Conservation (phyloP, 2,113 vertebrate genomes). For the Anser brachyrhynchus region DNA sequence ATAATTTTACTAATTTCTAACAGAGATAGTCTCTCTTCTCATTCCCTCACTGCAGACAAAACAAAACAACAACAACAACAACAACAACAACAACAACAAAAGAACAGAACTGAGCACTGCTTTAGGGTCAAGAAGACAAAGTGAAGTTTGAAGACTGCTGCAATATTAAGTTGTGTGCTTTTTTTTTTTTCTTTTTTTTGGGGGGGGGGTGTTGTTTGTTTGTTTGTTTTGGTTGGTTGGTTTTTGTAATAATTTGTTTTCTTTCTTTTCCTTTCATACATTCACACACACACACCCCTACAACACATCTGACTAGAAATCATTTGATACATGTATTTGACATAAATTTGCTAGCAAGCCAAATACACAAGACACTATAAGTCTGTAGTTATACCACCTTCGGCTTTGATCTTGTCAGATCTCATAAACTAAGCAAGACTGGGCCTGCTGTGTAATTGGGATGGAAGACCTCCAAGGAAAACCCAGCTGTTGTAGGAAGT, state of each 20-base stretch:
- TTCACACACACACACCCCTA: not conserved
- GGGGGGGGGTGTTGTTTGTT: not conserved
- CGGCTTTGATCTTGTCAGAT: conserved; percentile 73
- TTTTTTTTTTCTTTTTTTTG: not conserved
- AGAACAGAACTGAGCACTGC: not conserved
- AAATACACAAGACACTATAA: conserved; percentile 59
- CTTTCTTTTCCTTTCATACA: not conserved
- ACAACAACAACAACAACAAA: not conserved
- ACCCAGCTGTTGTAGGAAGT: conserved; percentile 68
- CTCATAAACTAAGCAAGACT: conserved; percentile 72
- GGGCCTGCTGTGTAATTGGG: conserved; percentile 68
- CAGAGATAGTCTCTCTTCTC: not conserved
- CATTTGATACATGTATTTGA: conserved; percentile 56
- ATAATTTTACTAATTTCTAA: not conserved
- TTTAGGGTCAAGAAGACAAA: not conserved
- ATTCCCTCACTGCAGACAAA: not conserved
- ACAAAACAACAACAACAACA: not conserved
- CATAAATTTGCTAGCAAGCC: conserved; percentile 67
- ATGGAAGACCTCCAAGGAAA: conserved; percentile 74
- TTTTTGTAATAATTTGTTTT: not conserved
- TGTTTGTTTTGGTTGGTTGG: not conserved
- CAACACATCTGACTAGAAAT: conserved; percentile 35
- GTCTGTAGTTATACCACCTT: conserved; percentile 64
- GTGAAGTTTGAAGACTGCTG: not conserved
- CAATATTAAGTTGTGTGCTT: not conserved